phyloP scores from a whole-genome alignment of 2,888 invertebrate genomes.

The Zygothrica quintamaculata region DNA sequence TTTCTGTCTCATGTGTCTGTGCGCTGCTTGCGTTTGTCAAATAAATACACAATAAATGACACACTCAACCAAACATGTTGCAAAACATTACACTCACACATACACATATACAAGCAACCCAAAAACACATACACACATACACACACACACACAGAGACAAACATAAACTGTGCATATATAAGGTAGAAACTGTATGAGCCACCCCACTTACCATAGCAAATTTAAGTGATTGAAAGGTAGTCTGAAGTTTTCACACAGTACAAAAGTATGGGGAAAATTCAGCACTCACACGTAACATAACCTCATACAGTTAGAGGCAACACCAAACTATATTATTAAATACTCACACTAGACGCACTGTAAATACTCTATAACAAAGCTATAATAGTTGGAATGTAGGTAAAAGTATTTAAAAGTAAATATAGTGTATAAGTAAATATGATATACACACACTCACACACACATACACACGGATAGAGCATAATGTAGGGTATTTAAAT shows the following conservation, averaged over 20 bases:
- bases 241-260: conserved; percentile 24
- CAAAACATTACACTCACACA: too few relatives aligned
- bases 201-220: conserved; percentile 32
- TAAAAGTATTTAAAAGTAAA: too few relatives aligned
- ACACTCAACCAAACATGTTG: conserved; percentile 58
- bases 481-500: too few relatives aligned
- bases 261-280: conserved; percentile 1
- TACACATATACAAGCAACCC: too few relatives aligned
- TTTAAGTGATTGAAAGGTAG: conserved; percentile 65
- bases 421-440: too few relatives aligned
- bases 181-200: conserved; percentile 45
- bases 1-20: conserved; percentile 41
- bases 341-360: conserved; percentile 49
- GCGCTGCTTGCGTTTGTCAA: conserved; percentile 64
- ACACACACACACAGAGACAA: neutral
- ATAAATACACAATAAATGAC: conserved; percentile 74
- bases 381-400: too few relatives aligned
- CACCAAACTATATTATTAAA: neutral
- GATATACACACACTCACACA: too few relatives aligned
- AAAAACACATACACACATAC: conserved; percentile 13
- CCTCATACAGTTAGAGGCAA: conserved; percentile 19
- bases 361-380: conserved; percentile 45
- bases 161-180: conserved; percentile 47
- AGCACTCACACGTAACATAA: conserved; percentile 34
- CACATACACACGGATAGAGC: too few relatives aligned